A percentile compares a stretch with the other conserved stretches of the same genome.
These are phyloP conservation scores for Solea solea DNA, from an alignment of 2,113 vertebrate genomes.

Conservation along the genomic window DNA sequence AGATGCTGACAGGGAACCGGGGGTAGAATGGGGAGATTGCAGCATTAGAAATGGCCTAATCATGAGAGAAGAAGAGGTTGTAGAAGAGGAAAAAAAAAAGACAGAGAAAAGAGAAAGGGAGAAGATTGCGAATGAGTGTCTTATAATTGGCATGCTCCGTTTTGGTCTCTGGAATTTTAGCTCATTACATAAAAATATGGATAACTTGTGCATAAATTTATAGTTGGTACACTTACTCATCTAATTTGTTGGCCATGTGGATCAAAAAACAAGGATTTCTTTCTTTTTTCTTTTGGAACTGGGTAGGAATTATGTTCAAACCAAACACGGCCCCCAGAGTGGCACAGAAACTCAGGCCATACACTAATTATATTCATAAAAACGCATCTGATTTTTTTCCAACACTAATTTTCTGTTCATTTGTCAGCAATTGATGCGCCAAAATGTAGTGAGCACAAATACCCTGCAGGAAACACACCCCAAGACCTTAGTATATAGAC, in stretches of 20 bases:
- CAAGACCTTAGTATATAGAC: slow-evolving; percentile 36
- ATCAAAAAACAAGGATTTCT: slow-evolving; percentile 13
- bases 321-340: slow-evolving; percentile 46
- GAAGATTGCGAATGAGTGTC: slow-evolving; percentile 60
- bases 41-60: slow-evolving; percentile 67
- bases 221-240: slow-evolving; percentile 48
- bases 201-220: slow-evolving; percentile 67
- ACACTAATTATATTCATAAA: slow-evolving; percentile 62
- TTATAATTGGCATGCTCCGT: slow-evolving; percentile 64
- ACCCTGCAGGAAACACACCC: slow-evolving; percentile 32
- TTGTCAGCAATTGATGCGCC: slow-evolving; percentile 45
- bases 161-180: slow-evolving; percentile 65
- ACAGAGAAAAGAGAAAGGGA: slow-evolving; percentile 31
- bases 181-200: slow-evolving; percentile 67
- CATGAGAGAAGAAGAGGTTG: slow-evolving; percentile 57
- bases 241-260: slow-evolving; percentile 60
- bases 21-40: slow-evolving; percentile 39
- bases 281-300: slow-evolving; percentile 18
- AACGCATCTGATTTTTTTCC: slow-evolving; percentile 40
- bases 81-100: slow-evolving; percentile 3
- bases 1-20: slow-evolving; percentile 74
- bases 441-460: slow-evolving; percentile 39
- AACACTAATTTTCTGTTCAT: slow-evolving; percentile 60
- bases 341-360: slow-evolving; percentile 42
- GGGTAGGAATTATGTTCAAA: slow-evolving; percentile 41